Base-by-base conservation (phyloP, 2,888 invertebrate species). In the Junonia oenone region DNA sequence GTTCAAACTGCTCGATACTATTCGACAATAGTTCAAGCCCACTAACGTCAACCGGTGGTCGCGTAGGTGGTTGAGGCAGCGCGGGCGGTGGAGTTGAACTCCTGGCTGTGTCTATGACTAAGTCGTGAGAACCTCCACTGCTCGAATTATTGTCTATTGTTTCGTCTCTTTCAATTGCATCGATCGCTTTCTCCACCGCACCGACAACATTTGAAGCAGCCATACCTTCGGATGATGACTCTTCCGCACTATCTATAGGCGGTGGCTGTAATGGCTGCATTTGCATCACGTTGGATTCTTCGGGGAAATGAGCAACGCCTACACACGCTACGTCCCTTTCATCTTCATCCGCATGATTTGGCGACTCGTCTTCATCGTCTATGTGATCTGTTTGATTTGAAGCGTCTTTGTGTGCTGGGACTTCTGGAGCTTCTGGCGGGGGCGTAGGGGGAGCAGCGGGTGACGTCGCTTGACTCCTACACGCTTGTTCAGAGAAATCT, bases 371-470 rank as follows among this genome's bases (percentile, higher is more conserved):
- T 53, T 94, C 94, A 65, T 94, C 94, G 68, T 92, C 92, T 0
- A 94, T 93, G 15, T 94, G 93, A 69, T 96, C 96, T 0, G 96
- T 96, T 82, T 96, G 96, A 72, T 96, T 96, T 50, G 95, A 95
- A 0, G 96, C 96, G 69, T 96, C 96, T 74, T 93, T 80, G 38
- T 88, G 95, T n/a, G 95, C 95, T 29, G 93, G 93, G 2, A 90
- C 86, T 59, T 93, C 92, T 0, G 92, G 87, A 1, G 83, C 83
- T 57, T 90, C 90, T 56, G 92, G 91, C 13, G 91, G 87, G 17
- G 88, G 83, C 26, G 91, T 85, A 0, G 90, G 83, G 0, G 91
- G 89, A 0, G 93, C 92, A 0, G 92, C 92, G 0, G 94, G 94
- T 0, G 94, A 94, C 15, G 93, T 86, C 2, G 88, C 88, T 61